Percentiles rank a stretch among this genome's conserved stretches.
These are phyloP conservation scores for Sebastes itinus DNA, from an alignment of 2,797 vertebrate genomes.

Conservation along the genomic window DNA sequence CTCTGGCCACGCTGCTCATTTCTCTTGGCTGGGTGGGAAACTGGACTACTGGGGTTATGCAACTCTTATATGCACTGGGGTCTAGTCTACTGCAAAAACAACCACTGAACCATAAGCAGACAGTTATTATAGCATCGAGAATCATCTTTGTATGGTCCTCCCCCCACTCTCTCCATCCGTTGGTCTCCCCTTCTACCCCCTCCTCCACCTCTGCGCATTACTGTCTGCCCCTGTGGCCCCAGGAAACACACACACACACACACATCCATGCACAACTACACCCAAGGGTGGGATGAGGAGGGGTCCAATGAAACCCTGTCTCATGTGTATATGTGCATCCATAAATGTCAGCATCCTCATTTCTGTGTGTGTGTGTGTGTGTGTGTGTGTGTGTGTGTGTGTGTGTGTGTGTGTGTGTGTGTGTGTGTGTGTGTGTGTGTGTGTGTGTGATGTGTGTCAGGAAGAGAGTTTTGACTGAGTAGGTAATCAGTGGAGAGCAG, in stretches of 20 bases:
- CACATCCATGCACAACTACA: constrained; percentile 47
- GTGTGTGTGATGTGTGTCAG: not conserved
- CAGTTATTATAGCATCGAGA: constrained; percentile 69
- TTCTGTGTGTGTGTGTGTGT: not conserved
- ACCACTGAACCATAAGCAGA: constrained; percentile 56
- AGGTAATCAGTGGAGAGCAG: constrained; percentile 66
- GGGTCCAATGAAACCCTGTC: constrained; percentile 18
- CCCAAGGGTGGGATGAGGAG: constrained; percentile 8
- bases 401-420: fast-evolving
- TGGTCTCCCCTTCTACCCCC: not conserved
- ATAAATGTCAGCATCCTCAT: constrained; percentile 5
- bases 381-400: not conserved
- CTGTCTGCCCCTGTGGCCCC: constrained; percentile 56
- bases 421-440: not conserved
- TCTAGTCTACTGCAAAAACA: constrained; percentile 61
- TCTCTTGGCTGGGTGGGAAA: constrained; percentile 7
- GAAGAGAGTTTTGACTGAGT: constrained; percentile 27
- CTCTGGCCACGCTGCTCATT: not conserved
- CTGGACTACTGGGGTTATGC: constrained; percentile 51
- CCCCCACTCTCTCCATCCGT: constrained; percentile 1
- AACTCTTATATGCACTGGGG: constrained; percentile 45
- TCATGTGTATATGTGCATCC: not conserved
- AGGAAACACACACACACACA: constrained; percentile 43
- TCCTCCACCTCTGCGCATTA: constrained; percentile 21
- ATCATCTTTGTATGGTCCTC: constrained; percentile 39